phyloP scores from a whole-genome alignment of 2,113 vertebrate genomes.

The Pteropus alecto region DNA sequence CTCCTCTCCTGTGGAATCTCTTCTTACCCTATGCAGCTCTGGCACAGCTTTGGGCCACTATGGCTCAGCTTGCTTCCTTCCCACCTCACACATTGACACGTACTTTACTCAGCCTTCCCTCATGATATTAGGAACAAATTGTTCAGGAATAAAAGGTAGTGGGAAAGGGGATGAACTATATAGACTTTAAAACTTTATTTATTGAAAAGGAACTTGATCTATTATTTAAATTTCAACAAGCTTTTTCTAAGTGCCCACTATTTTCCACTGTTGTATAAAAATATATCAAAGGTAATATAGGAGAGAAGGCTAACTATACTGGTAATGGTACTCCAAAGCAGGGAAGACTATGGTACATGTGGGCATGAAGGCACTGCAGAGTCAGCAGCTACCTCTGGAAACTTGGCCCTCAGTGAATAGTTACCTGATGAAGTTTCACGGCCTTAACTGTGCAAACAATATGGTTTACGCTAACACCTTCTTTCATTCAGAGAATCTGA shows the following conservation, averaged over 20 bases:
- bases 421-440: not conserved
- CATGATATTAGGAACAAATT: not conserved
- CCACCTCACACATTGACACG: not conserved
- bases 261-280: not conserved
- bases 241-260: not conserved
- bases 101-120: slow-evolving; percentile 2
- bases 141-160: not conserved
- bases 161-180: not conserved
- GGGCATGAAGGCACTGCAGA: not conserved
- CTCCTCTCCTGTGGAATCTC: not conserved
- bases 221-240: slow-evolving; percentile 26
- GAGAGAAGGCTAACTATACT: not conserved
- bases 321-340: not conserved
- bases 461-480: not conserved
- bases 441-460: not conserved
- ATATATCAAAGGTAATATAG: not conserved
- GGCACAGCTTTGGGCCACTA: not conserved
- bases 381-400: not conserved
- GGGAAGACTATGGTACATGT: not conserved
- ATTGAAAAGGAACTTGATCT: not conserved
- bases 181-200: not conserved
- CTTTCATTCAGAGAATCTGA: not conserved
- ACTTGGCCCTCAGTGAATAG: not conserved
- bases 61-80: not conserved
- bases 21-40: not conserved